A percentile compares a stretch with the other conserved stretches of the same genome.
phyloP scores from a whole-genome alignment of 2,888 invertebrate species.

The Cantharis flavilabris region DNA sequence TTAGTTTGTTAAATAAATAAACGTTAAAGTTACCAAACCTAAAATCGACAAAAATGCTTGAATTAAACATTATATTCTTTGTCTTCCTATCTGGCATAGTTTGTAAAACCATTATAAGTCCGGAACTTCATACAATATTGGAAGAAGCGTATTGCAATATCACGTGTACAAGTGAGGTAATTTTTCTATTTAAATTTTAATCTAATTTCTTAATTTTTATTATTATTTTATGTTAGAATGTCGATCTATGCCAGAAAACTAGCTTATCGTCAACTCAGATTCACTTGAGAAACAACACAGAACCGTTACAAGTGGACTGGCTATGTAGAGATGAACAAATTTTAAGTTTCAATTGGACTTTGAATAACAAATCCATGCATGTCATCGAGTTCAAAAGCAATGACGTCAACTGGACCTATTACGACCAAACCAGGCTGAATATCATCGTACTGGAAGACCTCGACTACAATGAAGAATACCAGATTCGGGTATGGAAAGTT shows the following conservation, averaged over 20 bases:
- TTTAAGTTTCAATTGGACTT: conserved; percentile 21
- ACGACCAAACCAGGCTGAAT: conserved; percentile 37
- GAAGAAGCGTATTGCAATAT: neutral
- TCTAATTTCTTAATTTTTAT: neutral
- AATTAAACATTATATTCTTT: neutral
- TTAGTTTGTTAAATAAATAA: neutral
- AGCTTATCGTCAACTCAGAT: neutral
- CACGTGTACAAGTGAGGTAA: neutral
- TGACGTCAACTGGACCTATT: conserved; percentile 16
- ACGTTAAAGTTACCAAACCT: too few relatives aligned
- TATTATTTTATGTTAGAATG: neutral
- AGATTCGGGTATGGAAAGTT: conserved; percentile 44
- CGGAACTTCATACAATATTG: neutral
- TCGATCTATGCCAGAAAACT: neutral
- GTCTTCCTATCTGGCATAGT: neutral
- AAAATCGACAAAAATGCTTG: neutral
- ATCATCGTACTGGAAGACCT: conserved; percentile 42
- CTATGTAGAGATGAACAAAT: conserved; percentile 27
- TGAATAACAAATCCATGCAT: conserved; percentile 1
- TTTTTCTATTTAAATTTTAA: neutral
- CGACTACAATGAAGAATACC: conserved; percentile 40
- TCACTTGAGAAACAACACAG: neutral
- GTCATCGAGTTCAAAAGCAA: conserved; percentile 21
- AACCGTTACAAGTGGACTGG: neutral
- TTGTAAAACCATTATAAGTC: neutral